Base-by-base conservation (phyloP, 2,797 vertebrate species). In the Pelodytes ibericus region DNA sequence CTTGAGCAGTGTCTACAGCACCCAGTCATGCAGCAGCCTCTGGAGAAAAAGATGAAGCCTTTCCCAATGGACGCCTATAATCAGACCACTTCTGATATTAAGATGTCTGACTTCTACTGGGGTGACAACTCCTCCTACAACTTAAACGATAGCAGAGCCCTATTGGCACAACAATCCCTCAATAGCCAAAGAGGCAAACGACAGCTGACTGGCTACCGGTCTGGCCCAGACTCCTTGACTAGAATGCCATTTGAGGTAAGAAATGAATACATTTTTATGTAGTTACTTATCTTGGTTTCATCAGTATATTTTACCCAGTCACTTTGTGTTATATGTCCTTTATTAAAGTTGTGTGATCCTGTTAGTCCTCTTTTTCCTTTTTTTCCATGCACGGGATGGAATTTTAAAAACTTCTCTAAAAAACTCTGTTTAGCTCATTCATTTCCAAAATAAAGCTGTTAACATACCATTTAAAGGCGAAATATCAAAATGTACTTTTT, bases 21-120 rank as follows among this genome's bases (percentile, higher is more conserved):
- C 0, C 85, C 91, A 74, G 88, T 93, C 90, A 94, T 95, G 87
- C 89, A 94, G 72, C 91, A 92, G 82, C 91, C 91, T 84, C 88
- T 96, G 82, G 96, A 98, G 87, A 98, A 98, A 89, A 97, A 97
- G 88, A 92, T 96, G 88, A 98, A 97, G 89, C 87, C 89, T 92
- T 98, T 94, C 80, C 92, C 94, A 81, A 88, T 93, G 89, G 92
- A 93, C 86, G 89, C 91, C 88, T 94, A 91, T 87, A 90, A 89
- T 86, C 92, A 92, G 77, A 91, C 88, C 64, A 85, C 91, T 87
- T 92, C 92, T 71, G 95, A 96, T 80, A 89, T 96, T 62, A 96
- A 96, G 86, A 86, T 96, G 88, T 93, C 93, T 75, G 96, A 98
- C 73, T 95, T 95, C 91, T 96, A 96, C 86, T 98, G 96, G 96